phyloP scores from a whole-genome alignment of 2,888 invertebrate species.

The Trissonchulus sp. region DNA sequence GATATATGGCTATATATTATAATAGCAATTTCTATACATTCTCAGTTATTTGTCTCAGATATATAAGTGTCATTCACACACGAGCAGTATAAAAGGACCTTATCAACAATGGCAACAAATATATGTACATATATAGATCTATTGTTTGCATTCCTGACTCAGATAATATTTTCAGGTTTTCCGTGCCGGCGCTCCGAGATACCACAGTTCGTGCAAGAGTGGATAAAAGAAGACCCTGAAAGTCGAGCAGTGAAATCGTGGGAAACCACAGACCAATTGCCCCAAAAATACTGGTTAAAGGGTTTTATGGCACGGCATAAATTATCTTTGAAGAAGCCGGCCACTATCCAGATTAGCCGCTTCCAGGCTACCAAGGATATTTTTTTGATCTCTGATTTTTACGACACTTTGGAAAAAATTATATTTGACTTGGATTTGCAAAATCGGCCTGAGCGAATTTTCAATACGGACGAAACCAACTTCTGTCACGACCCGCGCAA shows the following conservation, averaged over 20 bases:
- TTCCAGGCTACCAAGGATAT: background rate
- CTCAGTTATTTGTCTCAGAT: no score
- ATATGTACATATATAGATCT: no score
- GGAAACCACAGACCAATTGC: background rate
- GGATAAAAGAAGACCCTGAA: slow-evolving; percentile 5
- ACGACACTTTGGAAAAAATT: slow-evolving; percentile 3
- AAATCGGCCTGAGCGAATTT: background rate
- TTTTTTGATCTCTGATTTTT: background rate
- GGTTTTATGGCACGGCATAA: slow-evolving; percentile 3
- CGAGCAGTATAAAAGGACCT: no score
- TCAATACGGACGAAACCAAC: background rate
- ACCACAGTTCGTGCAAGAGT: slow-evolving; percentile 14
- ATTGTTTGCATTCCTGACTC: background rate
- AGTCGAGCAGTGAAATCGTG: background rate
- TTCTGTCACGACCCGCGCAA: background rate
- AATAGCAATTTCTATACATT: no score
- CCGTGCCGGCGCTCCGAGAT: background rate
- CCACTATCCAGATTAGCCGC: slow-evolving; percentile 3
- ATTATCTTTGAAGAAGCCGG: background rate
- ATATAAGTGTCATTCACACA: no score
- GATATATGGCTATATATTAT: no score
- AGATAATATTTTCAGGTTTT: background rate
- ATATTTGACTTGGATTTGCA: background rate
- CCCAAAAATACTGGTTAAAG: background rate
- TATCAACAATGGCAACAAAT: no score